phyloP scores from a whole-genome alignment of 2,113 vertebrate genomes.

The cat (Felis catus) region F.catus_Fca126_mat1.0 CM031416.1:80113501-80114000 shows the following conservation, averaged over 20 bases:
- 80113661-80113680: not conserved
- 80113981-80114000: constrained; percentile 82
- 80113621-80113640: not conserved
- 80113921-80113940: constrained; percentile 97
- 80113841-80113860: constrained; percentile 83
- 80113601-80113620: not conserved
- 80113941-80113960: constrained; percentile 93
- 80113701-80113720: not conserved
- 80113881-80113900: constrained; percentile 98
- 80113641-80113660: not conserved
- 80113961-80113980: constrained; percentile 89
- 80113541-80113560: not conserved
- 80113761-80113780: not conserved
- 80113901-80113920: constrained; percentile 93
- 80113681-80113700: not conserved
- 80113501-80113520: not conserved
- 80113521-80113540: not conserved
- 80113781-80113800: not conserved
- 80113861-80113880: constrained; percentile 87
- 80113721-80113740: not conserved
- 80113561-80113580: not conserved
- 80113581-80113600: not conserved
- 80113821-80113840: constrained; percentile 95
- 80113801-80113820: constrained; percentile 93
- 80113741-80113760: not conserved